Evolutionary conservation across 2,888 invertebrate genomes (phyloP).

Genomic region (Carcina quercana): DNA sequence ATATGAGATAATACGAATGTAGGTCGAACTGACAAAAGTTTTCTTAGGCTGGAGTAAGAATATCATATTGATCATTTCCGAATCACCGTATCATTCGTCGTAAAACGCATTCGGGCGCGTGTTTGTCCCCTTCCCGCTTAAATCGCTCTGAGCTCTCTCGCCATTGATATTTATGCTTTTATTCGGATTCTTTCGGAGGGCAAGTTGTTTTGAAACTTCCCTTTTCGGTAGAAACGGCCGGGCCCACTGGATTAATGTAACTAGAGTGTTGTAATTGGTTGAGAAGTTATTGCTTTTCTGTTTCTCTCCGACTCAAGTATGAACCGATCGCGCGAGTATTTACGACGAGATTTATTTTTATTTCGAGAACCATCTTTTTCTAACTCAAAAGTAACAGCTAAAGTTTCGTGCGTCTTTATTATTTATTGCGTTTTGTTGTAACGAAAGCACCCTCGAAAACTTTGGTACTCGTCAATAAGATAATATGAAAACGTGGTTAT

Average conservation of each 20-base stretch:
- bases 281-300: constrained; percentile 59
- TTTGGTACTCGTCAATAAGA: too few species aligned
- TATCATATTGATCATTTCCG: constrained; percentile 48
- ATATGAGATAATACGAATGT: constrained; percentile 1
- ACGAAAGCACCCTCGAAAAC: constrained; percentile 32
- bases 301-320: constrained; percentile 55
- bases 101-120: constrained; percentile 49
- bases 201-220: constrained; percentile 59
- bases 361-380: constrained; percentile 42
- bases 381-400: constrained; percentile 46
- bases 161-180: constrained; percentile 65
- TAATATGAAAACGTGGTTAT: too few species aligned
- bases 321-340: constrained; percentile 54
- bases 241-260: constrained; percentile 57
- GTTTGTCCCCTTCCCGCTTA: constrained; percentile 39
- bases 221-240: constrained; percentile 43
- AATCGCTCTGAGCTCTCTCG: constrained; percentile 41
- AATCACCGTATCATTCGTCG: constrained; percentile 45
- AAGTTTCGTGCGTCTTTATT: constrained; percentile 42
- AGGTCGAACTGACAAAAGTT: constrained; percentile 4
- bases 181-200: constrained; percentile 48
- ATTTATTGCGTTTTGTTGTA: constrained; percentile 37
- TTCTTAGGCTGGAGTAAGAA: constrained; percentile 20
- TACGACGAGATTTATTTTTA: constrained; percentile 51
- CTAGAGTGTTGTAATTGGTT: constrained; percentile 63